A percentile compares a stretch with the other conserved stretches of the same genome.
phyloP scores from a whole-genome alignment of 2,113 vertebrate genomes.

The Dipodomys merriami region DNA sequence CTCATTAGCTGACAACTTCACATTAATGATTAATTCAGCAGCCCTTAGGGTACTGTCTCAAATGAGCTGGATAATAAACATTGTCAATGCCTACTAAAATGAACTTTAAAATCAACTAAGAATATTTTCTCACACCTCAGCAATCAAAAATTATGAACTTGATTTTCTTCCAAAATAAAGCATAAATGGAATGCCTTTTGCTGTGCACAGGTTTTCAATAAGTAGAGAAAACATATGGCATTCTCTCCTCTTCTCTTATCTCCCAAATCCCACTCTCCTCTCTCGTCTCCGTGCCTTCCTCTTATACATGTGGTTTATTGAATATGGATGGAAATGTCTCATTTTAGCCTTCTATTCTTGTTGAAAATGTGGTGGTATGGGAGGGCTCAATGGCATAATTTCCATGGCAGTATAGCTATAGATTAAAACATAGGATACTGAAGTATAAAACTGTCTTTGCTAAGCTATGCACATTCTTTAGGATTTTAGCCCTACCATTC shows the following conservation, averaged over 20 bases:
- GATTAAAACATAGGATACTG: conserved; percentile 30
- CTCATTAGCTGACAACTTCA: conserved; percentile 48
- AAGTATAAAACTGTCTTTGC: neutral
- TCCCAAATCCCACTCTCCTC: neutral
- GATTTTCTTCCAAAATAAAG: conserved; percentile 55
- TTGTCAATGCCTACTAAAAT: conserved; percentile 43
- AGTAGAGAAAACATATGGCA: conserved; percentile 50
- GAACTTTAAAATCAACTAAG: conserved; percentile 70
- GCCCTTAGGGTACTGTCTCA: conserved; percentile 27
- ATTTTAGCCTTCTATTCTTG: conserved; percentile 33
- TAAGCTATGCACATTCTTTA: neutral
- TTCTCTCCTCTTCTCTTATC: neutral
- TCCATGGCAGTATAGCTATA: neutral
- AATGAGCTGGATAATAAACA: conserved; percentile 61
- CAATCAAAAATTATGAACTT: conserved; percentile 66
- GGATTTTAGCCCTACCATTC: neutral
- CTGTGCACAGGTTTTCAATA: conserved; percentile 52
- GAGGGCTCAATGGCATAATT: neutral
- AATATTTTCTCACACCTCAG: conserved; percentile 58
- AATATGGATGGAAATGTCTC: conserved; percentile 47
- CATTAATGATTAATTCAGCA: conserved; percentile 63
- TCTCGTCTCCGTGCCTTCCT: conserved; percentile 21
- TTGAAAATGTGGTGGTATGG: conserved; percentile 24
- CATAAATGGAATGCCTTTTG: conserved; percentile 31
- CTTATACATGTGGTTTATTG: neutral